A percentile compares a stretch with the other conserved stretches of the same genome.
These are phyloP conservation scores for Diabrotica virgifera DNA, from an alignment of 1,140 invertebrate species.

Conservation along the genomic window DNA sequence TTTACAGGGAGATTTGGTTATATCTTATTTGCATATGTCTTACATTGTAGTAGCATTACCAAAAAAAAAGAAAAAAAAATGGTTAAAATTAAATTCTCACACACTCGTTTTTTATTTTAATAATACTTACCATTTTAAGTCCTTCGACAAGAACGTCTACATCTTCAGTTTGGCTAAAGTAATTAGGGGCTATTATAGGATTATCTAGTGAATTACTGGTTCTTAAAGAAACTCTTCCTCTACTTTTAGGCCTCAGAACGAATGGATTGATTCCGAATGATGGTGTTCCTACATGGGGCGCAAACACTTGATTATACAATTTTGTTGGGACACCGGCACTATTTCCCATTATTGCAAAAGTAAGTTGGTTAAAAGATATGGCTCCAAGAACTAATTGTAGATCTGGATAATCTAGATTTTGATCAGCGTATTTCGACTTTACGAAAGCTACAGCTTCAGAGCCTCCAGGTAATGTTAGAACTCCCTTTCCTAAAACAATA, in stretches of 20 bases:
- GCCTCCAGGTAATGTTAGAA: slow-evolving; percentile 81
- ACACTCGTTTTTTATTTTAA: too few relatives aligned
- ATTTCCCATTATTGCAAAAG: slow-evolving; percentile 63
- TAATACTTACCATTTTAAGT: slow-evolving; percentile 61
- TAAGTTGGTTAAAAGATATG: slow-evolving; percentile 68
- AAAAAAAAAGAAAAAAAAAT: too few relatives aligned
- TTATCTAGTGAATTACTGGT: slow-evolving; percentile 67
- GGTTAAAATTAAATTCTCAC: too few relatives aligned
- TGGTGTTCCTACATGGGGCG: slow-evolving; percentile 48
- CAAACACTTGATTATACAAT: slow-evolving; percentile 59
- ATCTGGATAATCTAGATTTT: slow-evolving; percentile 58
- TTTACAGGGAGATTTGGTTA: too few relatives aligned
- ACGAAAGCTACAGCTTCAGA: slow-evolving; percentile 70
- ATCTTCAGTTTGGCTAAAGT: slow-evolving; percentile 67
- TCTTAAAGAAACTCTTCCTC: slow-evolving; percentile 64
- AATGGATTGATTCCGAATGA: slow-evolving; percentile 68
- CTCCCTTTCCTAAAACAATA: slow-evolving; percentile 61
- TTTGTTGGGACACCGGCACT: slow-evolving; percentile 63
- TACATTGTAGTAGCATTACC: too few relatives aligned
- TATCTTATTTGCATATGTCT: too few relatives aligned
- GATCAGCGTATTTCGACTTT: slow-evolving; percentile 52
- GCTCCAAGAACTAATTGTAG: slow-evolving; percentile 75
- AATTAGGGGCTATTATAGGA: slow-evolving; percentile 76
- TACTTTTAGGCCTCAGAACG: slow-evolving; percentile 70
- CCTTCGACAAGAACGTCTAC: slow-evolving; percentile 67